Evolutionary conservation across 35 echinoderm and acorn worm genomes (phyloP).

Genomic region (Diadema setosum): DNA sequence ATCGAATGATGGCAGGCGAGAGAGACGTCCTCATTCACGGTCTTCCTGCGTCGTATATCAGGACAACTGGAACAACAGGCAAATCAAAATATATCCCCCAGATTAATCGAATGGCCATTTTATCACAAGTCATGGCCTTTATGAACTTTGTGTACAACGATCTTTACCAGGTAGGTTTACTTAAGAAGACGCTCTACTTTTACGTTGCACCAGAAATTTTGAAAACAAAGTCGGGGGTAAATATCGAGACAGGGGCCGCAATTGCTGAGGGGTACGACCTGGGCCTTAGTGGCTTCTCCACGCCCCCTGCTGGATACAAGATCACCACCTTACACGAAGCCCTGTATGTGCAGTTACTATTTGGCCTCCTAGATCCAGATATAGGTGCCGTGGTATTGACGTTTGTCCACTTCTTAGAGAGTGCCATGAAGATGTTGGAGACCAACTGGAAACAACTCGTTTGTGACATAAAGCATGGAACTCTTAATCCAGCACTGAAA

Average conservation of each 20-base stretch:
- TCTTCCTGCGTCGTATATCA: background rate
- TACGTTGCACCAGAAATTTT: conserved; percentile 1
- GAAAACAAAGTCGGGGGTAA: conserved; percentile 4
- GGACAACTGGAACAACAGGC: conserved; percentile 66
- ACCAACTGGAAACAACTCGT: conserved; percentile 34
- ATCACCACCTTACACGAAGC: conserved; percentile 8
- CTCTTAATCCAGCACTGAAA: conserved; percentile 1
- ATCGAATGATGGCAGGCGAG: conserved; percentile 56
- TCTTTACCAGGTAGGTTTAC: background rate
- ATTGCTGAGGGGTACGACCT: background rate
- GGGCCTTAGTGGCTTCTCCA: background rate
- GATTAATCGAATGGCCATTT: background rate
- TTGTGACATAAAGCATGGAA: conserved; percentile 35
- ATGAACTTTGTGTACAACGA: background rate
- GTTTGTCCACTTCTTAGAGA: background rate
- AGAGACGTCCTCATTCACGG: conserved; percentile 32
- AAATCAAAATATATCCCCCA: conserved; percentile 49
- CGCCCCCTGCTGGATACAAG: background rate
- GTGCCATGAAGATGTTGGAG: conserved; percentile 33
- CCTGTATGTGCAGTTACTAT: conserved; percentile 39
- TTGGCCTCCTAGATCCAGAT: conserved; percentile 38
- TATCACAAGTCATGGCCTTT: background rate
- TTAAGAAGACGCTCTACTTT: conserved; percentile 13
- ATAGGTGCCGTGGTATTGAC: background rate
- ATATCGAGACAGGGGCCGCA: background rate